Conservation (phyloP, 2,113 vertebrate species). For the Vombatus ursinus region DNA sequence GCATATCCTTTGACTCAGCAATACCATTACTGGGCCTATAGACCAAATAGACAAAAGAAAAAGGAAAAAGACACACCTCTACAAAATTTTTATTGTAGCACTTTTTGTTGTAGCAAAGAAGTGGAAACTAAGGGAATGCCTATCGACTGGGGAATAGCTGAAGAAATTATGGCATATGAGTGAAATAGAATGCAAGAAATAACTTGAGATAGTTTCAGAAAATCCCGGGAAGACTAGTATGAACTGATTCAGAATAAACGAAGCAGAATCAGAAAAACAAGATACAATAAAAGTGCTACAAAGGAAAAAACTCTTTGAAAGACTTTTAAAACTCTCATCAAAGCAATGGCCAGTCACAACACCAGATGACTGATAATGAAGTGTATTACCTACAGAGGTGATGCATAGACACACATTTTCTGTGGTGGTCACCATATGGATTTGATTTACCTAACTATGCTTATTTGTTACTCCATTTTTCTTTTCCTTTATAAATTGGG, state of each 20-base stretch:
- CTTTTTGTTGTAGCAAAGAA: not conserved
- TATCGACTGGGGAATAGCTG: not conserved
- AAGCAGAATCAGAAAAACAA: not conserved
- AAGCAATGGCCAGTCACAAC: not conserved
- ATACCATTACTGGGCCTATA: not conserved
- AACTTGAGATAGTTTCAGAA: not conserved
- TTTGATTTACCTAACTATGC: not conserved
- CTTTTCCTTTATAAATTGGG: not conserved
- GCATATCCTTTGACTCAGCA: not conserved
- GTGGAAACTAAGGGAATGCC: not conserved
- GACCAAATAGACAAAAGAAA: no score
- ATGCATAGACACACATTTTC: no score
- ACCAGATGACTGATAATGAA: not conserved
- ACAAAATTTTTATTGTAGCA: not conserved
- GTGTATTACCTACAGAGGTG: not conserved
- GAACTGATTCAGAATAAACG: not conserved
- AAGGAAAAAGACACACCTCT: not conserved
- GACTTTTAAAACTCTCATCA: not conserved
- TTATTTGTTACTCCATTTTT: not conserved
- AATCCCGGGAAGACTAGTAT: not conserved
- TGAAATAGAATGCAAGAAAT: not conserved
- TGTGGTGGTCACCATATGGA: not conserved
- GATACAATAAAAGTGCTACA: not conserved
- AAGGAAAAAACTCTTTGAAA: not conserved
- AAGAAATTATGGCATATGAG: not conserved